Conservation (phyloP, 2,888 invertebrate species). For the Heteromurus nitidus region DNA sequence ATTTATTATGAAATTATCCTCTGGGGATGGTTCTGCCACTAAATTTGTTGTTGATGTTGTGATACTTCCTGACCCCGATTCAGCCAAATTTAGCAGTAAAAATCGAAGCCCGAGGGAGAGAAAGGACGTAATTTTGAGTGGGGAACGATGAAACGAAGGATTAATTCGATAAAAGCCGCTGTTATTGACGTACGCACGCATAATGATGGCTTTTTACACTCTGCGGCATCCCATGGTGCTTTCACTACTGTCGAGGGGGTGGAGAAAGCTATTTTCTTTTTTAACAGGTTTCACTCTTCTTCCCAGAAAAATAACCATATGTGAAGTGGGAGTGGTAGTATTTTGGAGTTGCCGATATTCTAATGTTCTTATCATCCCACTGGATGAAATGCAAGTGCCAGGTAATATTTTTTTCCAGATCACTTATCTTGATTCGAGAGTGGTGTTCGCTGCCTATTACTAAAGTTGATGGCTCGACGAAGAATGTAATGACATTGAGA, state of each 20-base stretch:
- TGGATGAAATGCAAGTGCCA: neutral
- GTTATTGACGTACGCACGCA: neutral
- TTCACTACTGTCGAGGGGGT: neutral
- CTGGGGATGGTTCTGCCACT: neutral
- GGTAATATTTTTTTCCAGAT: too few relatives aligned
- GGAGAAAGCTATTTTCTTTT: too few relatives aligned
- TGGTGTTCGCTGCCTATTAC: too few relatives aligned
- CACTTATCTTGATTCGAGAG: too few relatives aligned
- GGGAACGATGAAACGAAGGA: too few relatives aligned
- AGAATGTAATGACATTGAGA: too few relatives aligned
- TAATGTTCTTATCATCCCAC: neutral
- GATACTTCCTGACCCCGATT: neutral
- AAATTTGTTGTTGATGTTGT: conserved; percentile 18
- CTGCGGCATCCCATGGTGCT: neutral
- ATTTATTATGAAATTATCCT: conserved; percentile 32
- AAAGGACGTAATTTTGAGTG: neutral
- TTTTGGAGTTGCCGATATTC: neutral
- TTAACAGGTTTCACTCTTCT: neutral
- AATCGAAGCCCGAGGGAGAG: neutral
- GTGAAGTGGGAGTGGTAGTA: neutral
- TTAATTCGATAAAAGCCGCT: neutral
- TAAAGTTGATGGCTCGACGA: too few relatives aligned
- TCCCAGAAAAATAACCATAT: neutral
- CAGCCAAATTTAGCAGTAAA: neutral
- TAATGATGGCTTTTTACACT: neutral